Evolutionary conservation across 2,888 invertebrate species (phyloP), one percentile per base, ranked within the genome.

Genomic region (Macaria liturata): DNA sequence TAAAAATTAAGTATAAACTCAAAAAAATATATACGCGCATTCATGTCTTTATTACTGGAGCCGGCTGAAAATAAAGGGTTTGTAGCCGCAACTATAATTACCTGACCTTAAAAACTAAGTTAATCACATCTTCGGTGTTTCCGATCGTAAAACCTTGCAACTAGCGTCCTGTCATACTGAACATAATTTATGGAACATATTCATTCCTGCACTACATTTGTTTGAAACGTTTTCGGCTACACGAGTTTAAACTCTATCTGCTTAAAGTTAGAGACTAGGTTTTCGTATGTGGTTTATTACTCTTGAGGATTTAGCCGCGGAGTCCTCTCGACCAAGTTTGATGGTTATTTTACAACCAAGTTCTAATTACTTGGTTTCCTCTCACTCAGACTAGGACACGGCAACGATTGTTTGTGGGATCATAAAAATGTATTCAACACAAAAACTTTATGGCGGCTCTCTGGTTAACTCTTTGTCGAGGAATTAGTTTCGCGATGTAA

Each of bases 331-430:
- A 82, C 80, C 81, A 76, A 79, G 79, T 86, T 90, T 91, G 86
- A 91, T 89, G 88, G 88, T 83, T 87, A 80, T 91, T 91, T 91
- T 91, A 91, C 83, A 77, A 78, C 86, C 81, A 74, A 78, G 82
- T 83, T 84, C 85, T 88, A 91, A 91, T 91, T 88, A 86, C 80
- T 79, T 81, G 81, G 84, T 87, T 86, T 88, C 86, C 84, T 86
- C 81, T 83, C 78, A 75, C 72, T 76, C 58, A 49, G 54, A 82
- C 83, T 87, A 88, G 86, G 71, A 76, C 75, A 78, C 70, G 83
- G 79, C 79, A 76, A 71, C 75, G 78, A 85, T 83, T 86, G 86
- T 85, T 83, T 78, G 81, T 80, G 73, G 75, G 66, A 70, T 68
- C 76, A 78, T 81, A 78, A 84, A 84, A 82, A 76, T 77, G 74